Base-by-base conservation (phyloP, 2,113 vertebrate genomes). In the Sander lucioperca region DNA sequence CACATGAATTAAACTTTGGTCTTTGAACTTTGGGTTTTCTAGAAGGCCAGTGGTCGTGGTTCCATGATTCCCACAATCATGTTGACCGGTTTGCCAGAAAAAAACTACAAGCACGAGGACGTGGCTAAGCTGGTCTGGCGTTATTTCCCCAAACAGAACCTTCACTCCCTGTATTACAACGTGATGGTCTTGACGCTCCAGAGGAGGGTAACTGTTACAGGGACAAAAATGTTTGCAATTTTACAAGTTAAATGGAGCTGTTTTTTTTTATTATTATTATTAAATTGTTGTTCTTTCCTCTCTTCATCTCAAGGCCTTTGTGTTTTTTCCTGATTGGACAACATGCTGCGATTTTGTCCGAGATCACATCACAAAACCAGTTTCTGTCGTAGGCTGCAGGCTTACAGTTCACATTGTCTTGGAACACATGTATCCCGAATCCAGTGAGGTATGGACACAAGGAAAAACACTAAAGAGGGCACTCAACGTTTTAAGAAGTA, bases 151-250 rank as follows among this genome's bases (percentile, higher is more conserved):
- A 10, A 54, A 23, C 19, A n/a, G 54, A 47, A 18, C 62, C 74
- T 86, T 12, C 21, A 15, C 27, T 30, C 19, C 11, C 10, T 79
- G 5, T 71, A 70, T 71, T 82, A 84, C 78, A 74, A 62, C 13
- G 36, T 90, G n/a, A n/a, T 27, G 1, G 84, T 86, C 1, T 59
- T 90, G 9, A 9, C 79, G 1, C 75, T 84, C 16, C 81, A 90
- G 78, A 77, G 64, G 43, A 82, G 86, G 86, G 89, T 90, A 4
- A 51, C 54, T 19, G 9, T 14, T 11, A 21, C 12, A 50, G 14
- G 5, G 3, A 57, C 9, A 21, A 30, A 61, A 33, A 11, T 9
- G 12, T 13, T 69, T n/a, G 14, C 5, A 23, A 0, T 43, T 10
- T 18, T 13, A 11, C 45, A 21, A 3, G 1, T 25, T 25, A 25